These are phyloP conservation scores for Micromesistius poutassou DNA, from an alignment of 2,797 vertebrate genomes.

Conservation along the genomic window DNA sequence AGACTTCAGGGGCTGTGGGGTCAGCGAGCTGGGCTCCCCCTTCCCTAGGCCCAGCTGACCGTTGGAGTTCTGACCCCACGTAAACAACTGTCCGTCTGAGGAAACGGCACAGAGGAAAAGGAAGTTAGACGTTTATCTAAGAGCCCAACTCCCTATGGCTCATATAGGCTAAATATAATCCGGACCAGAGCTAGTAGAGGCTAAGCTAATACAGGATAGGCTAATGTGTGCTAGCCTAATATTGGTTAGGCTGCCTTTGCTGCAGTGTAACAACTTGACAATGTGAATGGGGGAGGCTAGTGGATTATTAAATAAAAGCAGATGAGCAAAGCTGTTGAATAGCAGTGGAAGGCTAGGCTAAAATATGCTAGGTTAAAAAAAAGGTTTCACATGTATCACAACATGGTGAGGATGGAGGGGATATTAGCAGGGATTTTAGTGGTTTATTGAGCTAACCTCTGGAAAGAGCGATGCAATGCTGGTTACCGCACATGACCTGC, in stretches of 20 bases:
- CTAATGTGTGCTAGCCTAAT: too few relatives aligned
- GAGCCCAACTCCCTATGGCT: neutral
- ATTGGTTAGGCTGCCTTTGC: too few relatives aligned
- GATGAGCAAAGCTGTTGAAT: too few relatives aligned
- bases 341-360: neutral
- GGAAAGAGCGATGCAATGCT: slow-evolving; percentile 95
- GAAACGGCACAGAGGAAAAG: slow-evolving; percentile 4
- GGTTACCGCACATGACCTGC: slow-evolving; percentile 95
- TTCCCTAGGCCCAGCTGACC: slow-evolving; percentile 85
- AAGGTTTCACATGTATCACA: too few relatives aligned
- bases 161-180: too few relatives aligned
- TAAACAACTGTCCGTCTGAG: slow-evolving; percentile 83
- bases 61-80: slow-evolving; percentile 84
- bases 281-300: too few relatives aligned
- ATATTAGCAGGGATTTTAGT: too few relatives aligned
- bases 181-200: too few relatives aligned
- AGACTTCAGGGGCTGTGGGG: slow-evolving; percentile 81
- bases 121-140: neutral
- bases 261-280: too few relatives aligned
- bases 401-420: too few relatives aligned
- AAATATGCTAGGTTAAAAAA: neutral
- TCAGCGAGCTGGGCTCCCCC: slow-evolving; percentile 74
- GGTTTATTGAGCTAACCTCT: slow-evolving; percentile 75
- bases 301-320: too few relatives aligned
- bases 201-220: too few relatives aligned